A percentile compares a stretch with the other conserved stretches of the same genome.
These are phyloP conservation scores for Strigamia transsilvanica DNA, from an alignment of 2,888 invertebrate species.

Conservation along the genomic window DNA sequence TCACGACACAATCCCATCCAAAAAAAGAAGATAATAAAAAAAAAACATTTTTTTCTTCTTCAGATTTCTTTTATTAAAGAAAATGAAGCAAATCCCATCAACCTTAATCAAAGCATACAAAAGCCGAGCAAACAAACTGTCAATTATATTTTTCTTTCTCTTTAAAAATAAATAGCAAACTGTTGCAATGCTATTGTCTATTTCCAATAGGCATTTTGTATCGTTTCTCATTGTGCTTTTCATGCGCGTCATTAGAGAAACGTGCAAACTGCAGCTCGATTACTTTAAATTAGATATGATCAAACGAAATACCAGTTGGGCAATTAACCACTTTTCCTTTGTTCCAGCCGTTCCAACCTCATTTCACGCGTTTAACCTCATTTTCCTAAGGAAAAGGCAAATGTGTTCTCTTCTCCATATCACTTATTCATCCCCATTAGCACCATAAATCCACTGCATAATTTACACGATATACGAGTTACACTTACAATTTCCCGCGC, in stretches of 20 bases:
- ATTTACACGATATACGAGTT: background rate
- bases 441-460: background rate
- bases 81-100: background rate
- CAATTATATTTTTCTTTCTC: background rate
- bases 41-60: background rate
- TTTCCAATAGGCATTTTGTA: background rate
- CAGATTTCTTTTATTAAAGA: background rate
- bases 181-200: background rate
- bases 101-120: background rate
- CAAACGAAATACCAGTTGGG: background rate
- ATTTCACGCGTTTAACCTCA: background rate
- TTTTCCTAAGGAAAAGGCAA: background rate
- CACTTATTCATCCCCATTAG: background rate
- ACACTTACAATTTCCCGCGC: slow-evolving; percentile 11
- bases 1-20: background rate
- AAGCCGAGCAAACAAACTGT: background rate
- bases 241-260: background rate
- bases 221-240: background rate
- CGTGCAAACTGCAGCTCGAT: background rate
- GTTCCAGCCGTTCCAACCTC: background rate
- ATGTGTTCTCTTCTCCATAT: background rate
- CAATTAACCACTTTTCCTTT: background rate
- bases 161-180: background rate
- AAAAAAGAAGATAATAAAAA: background rate
- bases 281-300: slow-evolving; percentile 31